These are phyloP conservation scores for Chelon auratus DNA, from an alignment of 2,797 vertebrate species.

Conservation along the genomic window DNA sequence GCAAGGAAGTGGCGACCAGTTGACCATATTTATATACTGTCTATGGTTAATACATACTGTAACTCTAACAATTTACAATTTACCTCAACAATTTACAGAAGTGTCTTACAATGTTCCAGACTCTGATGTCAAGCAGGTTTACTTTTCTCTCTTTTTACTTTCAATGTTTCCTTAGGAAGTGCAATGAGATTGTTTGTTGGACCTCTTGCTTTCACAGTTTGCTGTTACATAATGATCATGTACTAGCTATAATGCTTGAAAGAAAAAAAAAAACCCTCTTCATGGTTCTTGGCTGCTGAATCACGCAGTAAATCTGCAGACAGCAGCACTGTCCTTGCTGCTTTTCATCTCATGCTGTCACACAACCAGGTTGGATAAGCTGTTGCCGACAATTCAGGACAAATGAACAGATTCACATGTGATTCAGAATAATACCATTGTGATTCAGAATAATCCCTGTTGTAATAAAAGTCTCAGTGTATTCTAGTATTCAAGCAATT, in stretches of 20 bases:
- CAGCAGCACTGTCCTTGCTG: constrained; percentile 11
- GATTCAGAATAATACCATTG: constrained; percentile 39
- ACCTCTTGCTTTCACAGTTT: neutral
- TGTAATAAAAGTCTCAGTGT: constrained; percentile 33
- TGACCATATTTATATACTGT: too few species aligned
- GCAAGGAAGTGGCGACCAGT: too few species aligned
- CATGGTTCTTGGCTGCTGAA: constrained; percentile 5
- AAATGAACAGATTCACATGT: constrained; percentile 45
- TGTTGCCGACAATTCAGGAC: constrained; percentile 35
- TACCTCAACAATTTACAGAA: too few species aligned
- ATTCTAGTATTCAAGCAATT: constrained; percentile 9
- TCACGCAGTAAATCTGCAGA: constrained; percentile 4
- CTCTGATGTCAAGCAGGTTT: too few species aligned
- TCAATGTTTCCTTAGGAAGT: too few species aligned
- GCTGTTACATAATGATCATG: neutral
- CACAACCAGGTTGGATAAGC: constrained; percentile 33
- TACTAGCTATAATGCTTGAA: neutral
- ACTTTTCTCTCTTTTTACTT: too few species aligned
- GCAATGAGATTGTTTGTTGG: too few species aligned
- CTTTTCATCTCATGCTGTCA: constrained; percentile 22
- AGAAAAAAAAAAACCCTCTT: neutral
- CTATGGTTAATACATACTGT: neutral
- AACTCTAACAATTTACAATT: neutral
- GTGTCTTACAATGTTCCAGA: too few species aligned
- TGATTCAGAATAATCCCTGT: constrained; percentile 42